A percentile compares a stretch with the other conserved stretches of the same genome.
Evolutionary conservation across 1,140 invertebrate genomes (phyloP).

Genomic region (Himalopsyche phryganea): DNA sequence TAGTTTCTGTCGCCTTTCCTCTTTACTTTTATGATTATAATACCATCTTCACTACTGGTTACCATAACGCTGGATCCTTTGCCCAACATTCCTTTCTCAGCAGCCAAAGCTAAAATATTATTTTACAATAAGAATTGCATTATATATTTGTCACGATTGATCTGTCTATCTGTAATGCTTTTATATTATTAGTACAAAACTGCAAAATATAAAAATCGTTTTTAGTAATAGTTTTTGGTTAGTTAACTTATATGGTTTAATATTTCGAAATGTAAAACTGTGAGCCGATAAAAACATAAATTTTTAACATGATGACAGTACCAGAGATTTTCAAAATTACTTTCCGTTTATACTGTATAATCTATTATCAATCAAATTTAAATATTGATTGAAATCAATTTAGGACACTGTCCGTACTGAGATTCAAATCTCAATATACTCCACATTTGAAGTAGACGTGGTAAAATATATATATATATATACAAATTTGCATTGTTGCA

Average conservation of each 20-base stretch:
- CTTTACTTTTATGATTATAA: slow-evolving; percentile 27
- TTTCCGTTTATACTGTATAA: too few species aligned
- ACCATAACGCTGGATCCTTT: slow-evolving; percentile 23
- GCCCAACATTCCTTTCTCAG: slow-evolving; percentile 29
- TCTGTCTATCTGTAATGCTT: too few species aligned
- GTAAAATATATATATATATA: background rate
- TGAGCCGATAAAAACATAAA: background rate
- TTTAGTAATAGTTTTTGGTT: background rate
- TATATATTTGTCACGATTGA: background rate
- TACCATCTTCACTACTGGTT: slow-evolving; percentile 19
- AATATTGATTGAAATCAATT: too few species aligned
- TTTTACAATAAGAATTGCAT: background rate
- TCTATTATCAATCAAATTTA: too few species aligned
- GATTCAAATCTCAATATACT: background rate
- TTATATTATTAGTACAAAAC: too few species aligned
- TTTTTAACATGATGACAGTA: background rate
- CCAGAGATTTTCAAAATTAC: too few species aligned
- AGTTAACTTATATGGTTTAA: background rate
- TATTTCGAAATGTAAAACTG: background rate
- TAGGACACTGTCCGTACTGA: background rate
- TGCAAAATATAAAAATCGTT: background rate
- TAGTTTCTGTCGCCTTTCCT: slow-evolving; percentile 29
- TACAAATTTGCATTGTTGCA: too few species aligned
- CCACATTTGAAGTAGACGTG: too few species aligned
- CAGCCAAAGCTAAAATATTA: slow-evolving; percentile 28